Conservation (phyloP, 1,140 invertebrate genomes). For the Euura lappo region DNA sequence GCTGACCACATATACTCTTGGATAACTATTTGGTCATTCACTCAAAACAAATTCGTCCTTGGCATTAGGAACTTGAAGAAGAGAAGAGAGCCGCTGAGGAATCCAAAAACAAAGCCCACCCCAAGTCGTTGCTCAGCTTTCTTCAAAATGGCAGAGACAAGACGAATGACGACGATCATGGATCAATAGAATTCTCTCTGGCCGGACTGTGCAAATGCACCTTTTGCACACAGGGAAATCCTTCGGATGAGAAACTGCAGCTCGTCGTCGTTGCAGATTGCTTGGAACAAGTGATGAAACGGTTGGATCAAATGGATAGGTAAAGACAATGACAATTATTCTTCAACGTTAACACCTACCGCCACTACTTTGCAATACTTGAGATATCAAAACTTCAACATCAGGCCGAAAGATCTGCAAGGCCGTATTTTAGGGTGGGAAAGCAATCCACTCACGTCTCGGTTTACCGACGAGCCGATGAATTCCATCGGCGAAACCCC, state of each 20-base stretch:
- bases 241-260: constrained; percentile 62
- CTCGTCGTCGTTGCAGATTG: constrained; percentile 63
- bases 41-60: too few species aligned
- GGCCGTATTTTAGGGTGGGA: too few species aligned
- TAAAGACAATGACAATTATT: neutral
- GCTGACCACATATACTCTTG: neutral
- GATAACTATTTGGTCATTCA: neutral
- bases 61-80: neutral
- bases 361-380: neutral
- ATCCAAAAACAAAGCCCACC: neutral
- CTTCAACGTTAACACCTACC: neutral
- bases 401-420: neutral
- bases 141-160: neutral
- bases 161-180: constrained; percentile 44
- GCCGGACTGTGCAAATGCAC: constrained; percentile 69
- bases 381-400: neutral
- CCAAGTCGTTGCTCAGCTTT: neutral
- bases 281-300: constrained; percentile 59
- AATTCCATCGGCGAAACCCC: neutral
- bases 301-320: constrained; percentile 62
- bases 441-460: too few species aligned
- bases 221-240: constrained; percentile 65
- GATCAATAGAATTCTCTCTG: constrained; percentile 67
- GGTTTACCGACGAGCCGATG: neutral
- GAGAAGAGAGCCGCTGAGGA: neutral